phyloP scores from a whole-genome alignment of 2,888 invertebrate species.

The Griposia aprilina region DNA sequence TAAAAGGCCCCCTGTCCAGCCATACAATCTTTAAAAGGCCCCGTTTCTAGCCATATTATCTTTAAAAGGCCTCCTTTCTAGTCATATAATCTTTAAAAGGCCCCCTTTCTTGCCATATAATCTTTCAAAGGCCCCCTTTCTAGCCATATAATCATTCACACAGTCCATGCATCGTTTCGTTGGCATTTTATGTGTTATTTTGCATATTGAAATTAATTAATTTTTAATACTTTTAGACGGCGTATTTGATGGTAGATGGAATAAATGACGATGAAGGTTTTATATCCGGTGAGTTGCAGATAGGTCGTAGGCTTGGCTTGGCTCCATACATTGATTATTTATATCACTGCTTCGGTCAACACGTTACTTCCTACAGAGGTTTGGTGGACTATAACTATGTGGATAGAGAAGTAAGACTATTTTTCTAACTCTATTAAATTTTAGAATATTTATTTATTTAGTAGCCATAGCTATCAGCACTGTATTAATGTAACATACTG shows the following conservation, averaged over 20 bases:
- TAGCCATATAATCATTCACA: no score
- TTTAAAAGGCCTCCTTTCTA: no score
- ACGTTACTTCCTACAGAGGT: slow-evolving; percentile 85
- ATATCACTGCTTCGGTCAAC: slow-evolving; percentile 93
- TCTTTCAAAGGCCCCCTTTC: no score
- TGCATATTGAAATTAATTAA: not conserved
- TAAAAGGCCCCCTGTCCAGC: no score
- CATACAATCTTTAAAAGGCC: no score
- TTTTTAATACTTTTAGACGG: slow-evolving; percentile 2
- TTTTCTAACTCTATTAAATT: not conserved
- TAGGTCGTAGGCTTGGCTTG: slow-evolving; percentile 93
- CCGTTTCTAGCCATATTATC: no score
- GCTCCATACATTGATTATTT: slow-evolving; percentile 95
- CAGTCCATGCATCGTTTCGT: no score
- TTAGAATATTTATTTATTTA: not conserved
- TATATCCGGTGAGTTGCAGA: slow-evolving; percentile 67
- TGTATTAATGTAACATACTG: not conserved
- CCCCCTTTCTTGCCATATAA: no score
- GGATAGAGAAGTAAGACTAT: slow-evolving; percentile 17
- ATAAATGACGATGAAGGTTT: slow-evolving; percentile 21
- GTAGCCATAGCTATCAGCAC: not conserved
- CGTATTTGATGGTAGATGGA: slow-evolving; percentile 25
- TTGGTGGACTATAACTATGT: slow-evolving; percentile 14
- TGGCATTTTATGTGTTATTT: no score
- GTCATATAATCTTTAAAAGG: no score